A percentile compares a stretch with the other conserved stretches of the same genome.
Conservation (phyloP, 2,797 vertebrate species). For the Phylloscopus collybita region DNA sequence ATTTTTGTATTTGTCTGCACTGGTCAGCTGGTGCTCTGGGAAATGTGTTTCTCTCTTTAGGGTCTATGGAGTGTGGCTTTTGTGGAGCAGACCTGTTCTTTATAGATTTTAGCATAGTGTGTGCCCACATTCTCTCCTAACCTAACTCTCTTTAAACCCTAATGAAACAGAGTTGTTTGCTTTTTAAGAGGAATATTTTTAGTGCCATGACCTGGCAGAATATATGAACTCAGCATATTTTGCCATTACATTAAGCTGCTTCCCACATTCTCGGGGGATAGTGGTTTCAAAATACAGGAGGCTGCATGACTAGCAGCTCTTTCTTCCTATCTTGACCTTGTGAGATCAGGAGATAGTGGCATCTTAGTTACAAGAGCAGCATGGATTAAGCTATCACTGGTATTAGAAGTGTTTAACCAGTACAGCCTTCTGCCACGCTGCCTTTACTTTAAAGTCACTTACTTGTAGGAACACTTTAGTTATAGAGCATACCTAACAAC, state of each 20-base stretch:
- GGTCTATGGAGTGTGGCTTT: not conserved
- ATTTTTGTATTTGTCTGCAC: not conserved
- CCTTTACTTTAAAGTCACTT: not conserved
- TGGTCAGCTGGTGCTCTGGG: not conserved
- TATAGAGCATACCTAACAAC: not conserved
- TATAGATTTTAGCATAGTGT: not conserved
- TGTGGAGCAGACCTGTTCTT: not conserved
- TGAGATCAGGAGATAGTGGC: not conserved
- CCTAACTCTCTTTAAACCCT: not conserved
- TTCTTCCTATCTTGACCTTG: not conserved
- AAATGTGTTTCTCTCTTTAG: not conserved
- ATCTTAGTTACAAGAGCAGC: not conserved
- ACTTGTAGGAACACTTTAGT: not conserved
- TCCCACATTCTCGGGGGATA: not conserved
- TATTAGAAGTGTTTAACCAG: not conserved
- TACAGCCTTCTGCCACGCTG: not conserved
- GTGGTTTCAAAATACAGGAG: not conserved
- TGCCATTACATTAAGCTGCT: not conserved
- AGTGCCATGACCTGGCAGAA: not conserved
- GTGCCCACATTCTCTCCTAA: not conserved
- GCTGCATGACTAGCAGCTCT: not conserved
- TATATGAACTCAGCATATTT: not conserved
- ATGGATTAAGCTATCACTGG: not conserved
- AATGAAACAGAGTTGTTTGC: not conserved
- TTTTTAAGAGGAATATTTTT: not conserved